phyloP scores from a whole-genome alignment of 2,888 invertebrate species.

The Lasioglossum oenotherae region DNA sequence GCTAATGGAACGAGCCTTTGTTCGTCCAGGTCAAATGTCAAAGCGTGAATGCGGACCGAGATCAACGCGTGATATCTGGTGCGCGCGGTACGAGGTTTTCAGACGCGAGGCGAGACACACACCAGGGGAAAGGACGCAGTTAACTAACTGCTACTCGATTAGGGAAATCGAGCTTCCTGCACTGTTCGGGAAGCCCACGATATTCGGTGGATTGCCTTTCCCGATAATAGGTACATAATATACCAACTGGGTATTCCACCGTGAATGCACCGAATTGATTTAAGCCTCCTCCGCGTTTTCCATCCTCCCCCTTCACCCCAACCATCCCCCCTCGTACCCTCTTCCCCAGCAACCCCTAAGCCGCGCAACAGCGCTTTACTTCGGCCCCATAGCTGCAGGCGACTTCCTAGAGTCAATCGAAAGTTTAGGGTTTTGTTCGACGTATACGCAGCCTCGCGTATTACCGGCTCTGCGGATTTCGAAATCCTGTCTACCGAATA shows the following conservation, averaged over 20 bases:
- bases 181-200: constrained; percentile 61
- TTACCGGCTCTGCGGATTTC: constrained; percentile 48
- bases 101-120: constrained; percentile 31
- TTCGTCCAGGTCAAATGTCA: constrained; percentile 11
- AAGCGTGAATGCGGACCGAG: constrained; percentile 7
- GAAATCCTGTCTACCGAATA: constrained; percentile 30
- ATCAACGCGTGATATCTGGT: constrained; percentile 17
- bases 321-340: neutral
- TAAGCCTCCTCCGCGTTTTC: constrained; percentile 62
- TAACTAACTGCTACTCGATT: constrained; percentile 70
- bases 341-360: constrained; percentile 11
- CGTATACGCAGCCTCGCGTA: constrained; percentile 50
- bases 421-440: constrained; percentile 65
- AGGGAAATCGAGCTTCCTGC: constrained; percentile 68
- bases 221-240: constrained; percentile 74
- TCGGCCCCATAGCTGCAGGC: constrained; percentile 59
- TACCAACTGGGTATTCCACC: constrained; percentile 72
- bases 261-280: constrained; percentile 73
- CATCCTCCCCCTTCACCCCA: constrained; percentile 10
- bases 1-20: constrained; percentile 8
- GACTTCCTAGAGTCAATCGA: constrained; percentile 71
- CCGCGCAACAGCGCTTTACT: constrained; percentile 61
- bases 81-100: constrained; percentile 13
- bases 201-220: constrained; percentile 71
- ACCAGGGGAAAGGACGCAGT: constrained; percentile 38